A percentile compares a stretch with the other conserved stretches of the same genome.
Evolutionary conservation across 2,797 vertebrate species (phyloP).

Genomic region (Prunella strophiata): DNA sequence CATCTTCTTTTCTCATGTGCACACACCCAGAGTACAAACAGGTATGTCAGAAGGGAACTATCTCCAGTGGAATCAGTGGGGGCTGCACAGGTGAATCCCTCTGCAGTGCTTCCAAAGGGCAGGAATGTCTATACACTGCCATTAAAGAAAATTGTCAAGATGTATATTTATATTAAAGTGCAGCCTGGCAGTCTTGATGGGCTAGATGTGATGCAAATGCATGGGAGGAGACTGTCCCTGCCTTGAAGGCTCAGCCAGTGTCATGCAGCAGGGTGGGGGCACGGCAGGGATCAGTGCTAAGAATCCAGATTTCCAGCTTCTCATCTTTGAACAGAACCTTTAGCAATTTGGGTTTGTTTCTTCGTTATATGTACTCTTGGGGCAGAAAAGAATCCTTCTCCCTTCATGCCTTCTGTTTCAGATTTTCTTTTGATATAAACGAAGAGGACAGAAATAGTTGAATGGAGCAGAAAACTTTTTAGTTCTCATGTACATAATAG

Average conservation of each 20-base stretch:
- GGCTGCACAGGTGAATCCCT: not conserved
- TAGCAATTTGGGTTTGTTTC: not conserved
- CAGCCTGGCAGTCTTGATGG: conserved; percentile 17
- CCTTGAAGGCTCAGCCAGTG: not conserved
- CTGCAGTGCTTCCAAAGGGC: conserved; percentile 14
- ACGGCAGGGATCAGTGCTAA: not conserved
- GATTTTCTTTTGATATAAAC: not conserved
- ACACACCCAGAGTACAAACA: not conserved
- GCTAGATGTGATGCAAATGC: not conserved
- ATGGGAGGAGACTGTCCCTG: not conserved
- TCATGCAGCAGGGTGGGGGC: not conserved
- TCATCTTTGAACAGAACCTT: not conserved
- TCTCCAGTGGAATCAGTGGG: conserved; percentile 5
- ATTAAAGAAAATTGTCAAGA: conserved; percentile 37
- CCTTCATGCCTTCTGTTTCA: not conserved
- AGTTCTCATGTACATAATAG: not conserved
- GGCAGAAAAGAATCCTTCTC: not conserved
- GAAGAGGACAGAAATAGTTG: not conserved
- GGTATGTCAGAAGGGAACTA: not conserved
- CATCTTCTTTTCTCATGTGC: not conserved
- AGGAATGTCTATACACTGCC: not conserved
- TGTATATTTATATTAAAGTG: not conserved
- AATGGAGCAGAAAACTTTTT: not conserved
- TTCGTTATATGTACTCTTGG: not conserved
- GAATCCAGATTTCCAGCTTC: not conserved